Base-by-base conservation (phyloP, 2,888 invertebrate species). In the Drosophila fungiperda region DNA sequence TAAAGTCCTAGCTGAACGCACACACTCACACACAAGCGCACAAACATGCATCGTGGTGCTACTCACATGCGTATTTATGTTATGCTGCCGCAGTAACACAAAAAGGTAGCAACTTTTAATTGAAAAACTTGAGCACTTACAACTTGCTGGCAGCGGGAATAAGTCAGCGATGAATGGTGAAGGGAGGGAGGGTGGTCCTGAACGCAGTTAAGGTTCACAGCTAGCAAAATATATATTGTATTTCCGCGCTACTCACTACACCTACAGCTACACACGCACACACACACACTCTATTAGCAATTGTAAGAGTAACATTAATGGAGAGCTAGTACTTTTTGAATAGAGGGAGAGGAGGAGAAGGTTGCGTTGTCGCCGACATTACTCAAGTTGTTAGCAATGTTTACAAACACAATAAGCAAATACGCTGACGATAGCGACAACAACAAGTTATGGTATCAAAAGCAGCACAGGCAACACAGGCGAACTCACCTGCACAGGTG, bases 351-450 rank as follows among this genome's bases (percentile, higher is more conserved):
- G 49, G 59, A 45, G 57, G 57, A 60, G 68, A 71, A 76, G 72
- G 79, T 81, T n/a, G n/a, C n/a, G 82, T 89, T 90, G 89, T 86
- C 84, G 80, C 76, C 80, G 83, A 80, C 82, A 89, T 87, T 90
- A 83, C 83, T 88, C 83, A 85, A 87, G 85, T 88, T 90, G 87
- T 88, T 88, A 89, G 83, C 89, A 87, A 86, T 89, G 87, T 89
- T 90, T 89, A 88, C 90, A 89, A 87, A 87, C 87, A 82, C 87
- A 87, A 88, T 87, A 89, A 87, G 87, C 83, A 87, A 87, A 87
- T 88, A 88, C 87, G 64, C 73, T 65, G 73, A 53, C 85, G 73
- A 82, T 74, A 74, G 74, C 79, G 50, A 49, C 68, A 70, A 50
- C 59, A 61, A 26, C 61, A 76, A 35, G 52, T 54, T 8, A 29